These are phyloP conservation scores for Montipora sp. DNA, from an alignment of 64 coral and sea anemone genomes.

Conservation along the genomic window DNA sequence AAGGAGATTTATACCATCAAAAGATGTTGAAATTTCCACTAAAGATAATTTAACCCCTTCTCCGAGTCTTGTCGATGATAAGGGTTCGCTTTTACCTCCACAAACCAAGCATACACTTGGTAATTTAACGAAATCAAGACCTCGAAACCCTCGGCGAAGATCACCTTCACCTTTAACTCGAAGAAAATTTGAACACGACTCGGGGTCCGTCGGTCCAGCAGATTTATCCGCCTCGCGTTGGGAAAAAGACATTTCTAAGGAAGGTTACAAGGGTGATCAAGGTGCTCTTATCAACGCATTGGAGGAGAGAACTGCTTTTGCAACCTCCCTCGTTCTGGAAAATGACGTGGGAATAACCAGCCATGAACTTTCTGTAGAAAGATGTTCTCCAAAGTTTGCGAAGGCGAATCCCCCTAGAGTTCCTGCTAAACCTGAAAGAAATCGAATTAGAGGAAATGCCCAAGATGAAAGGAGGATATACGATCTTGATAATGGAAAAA, in stretches of 20 bases:
- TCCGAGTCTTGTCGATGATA: slow-evolving; percentile 34
- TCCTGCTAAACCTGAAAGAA: slow-evolving; percentile 15
- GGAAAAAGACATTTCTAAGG: background rate
- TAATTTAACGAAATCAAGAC: slow-evolving; percentile 69
- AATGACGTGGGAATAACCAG: slow-evolving; percentile 23
- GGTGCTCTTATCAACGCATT: background rate
- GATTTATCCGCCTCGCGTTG: background rate
- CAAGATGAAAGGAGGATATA: background rate
- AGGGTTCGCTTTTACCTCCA: slow-evolving; percentile 46
- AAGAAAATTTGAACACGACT: slow-evolving; percentile 36
- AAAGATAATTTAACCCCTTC: background rate
- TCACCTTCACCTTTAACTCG: slow-evolving; percentile 39
- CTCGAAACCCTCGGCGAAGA: slow-evolving; percentile 46
- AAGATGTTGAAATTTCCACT: background rate
- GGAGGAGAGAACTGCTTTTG: background rate
- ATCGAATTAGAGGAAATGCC: background rate
- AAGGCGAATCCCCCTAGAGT: slow-evolving; percentile 1
- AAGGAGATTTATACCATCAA: background rate
- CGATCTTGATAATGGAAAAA: background rate
- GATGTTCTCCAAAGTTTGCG: background rate
- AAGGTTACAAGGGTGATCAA: background rate
- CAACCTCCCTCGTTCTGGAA: background rate
- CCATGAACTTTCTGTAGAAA: background rate
- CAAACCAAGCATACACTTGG: slow-evolving; percentile 13
- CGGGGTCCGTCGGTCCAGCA: background rate